These are phyloP conservation scores for Centruroides sculpturatus DNA, from an alignment of 1,140 invertebrate species.

Conservation along the genomic window DNA sequence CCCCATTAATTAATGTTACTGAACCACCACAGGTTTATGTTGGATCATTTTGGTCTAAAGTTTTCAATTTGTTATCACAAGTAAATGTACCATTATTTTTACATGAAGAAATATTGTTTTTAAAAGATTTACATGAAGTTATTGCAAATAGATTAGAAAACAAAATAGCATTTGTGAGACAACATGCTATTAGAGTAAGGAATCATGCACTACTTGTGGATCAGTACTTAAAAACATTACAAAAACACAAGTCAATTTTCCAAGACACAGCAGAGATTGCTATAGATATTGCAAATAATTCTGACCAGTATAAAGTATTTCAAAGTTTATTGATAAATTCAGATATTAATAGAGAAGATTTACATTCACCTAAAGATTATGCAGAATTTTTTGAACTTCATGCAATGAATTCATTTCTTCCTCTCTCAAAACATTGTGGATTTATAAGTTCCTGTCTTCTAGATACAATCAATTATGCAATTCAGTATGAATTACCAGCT, in stretches of 20 bases:
- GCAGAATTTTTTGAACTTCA: conserved; percentile 63
- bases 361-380: conserved; percentile 80
- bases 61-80: conserved; percentile 23
- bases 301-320: conserved; percentile 79
- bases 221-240: conserved; percentile 80
- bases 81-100: conserved; percentile 16
- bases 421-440: conserved; percentile 12
- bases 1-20: conserved; percentile 77
- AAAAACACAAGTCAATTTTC: conserved; percentile 85
- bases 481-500: conserved; percentile 5
- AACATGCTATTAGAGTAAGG: conserved; percentile 82
- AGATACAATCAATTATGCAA: conserved; percentile 7
- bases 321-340: conserved; percentile 77
- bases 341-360: conserved; percentile 80
- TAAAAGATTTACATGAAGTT: conserved; percentile 64
- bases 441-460: conserved; percentile 7
- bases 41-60: conserved; percentile 74
- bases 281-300: conserved; percentile 59
- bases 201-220: conserved; percentile 94
- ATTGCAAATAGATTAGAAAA: conserved; percentile 80
- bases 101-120: conserved; percentile 62
- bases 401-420: conserved; percentile 9
- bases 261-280: conserved; percentile 61
- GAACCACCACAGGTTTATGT: conserved; percentile 73
- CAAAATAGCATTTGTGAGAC: conserved; percentile 78